Evolutionary conservation across 2,888 invertebrate genomes (phyloP), one percentile per base, ranked within the genome.

Genomic region (Eupithecia subfuscata): DNA sequence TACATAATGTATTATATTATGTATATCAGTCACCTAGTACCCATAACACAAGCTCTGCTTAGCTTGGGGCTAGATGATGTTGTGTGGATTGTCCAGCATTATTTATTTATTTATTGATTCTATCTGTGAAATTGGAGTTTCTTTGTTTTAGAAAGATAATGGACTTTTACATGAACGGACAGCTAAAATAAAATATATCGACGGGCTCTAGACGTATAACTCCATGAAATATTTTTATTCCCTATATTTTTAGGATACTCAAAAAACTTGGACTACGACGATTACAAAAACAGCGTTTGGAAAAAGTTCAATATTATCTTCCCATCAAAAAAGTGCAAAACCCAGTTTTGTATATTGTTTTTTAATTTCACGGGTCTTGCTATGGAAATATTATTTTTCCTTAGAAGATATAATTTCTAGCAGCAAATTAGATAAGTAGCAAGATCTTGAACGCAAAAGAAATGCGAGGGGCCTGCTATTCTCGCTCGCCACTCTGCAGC

Each of bases 301-400:
- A 60, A 25, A 22, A 60, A 60, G 60, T 60, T 60, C 25, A 56
- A 60, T 60, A 25, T 56, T 60, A 60, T 60, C 25, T 25, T 60
- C 60, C 14, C 6, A 14, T 60, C 60, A 5, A 60, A 25, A 56
- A 60, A 60, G 25, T 25, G 12, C 25, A 14, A 25, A 25, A 25
- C 60, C 60, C 60, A 25, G 11, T 60, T 60, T 60, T 25, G 4
- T 22, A 22, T 52, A n/a, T 52, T n/a, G 18, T n/a, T 56, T 56
- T 12, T 56, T 56, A 22, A 22, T 56, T 56, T 22, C 22, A 12
- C 12, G 11, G n/a, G 3, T n/a, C 18, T 2, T 52, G n/a, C 52
- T 48, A n/a, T 7, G 11, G n/a, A 7, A 52, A n/a, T 9, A 52
- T 8, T 6, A 9, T 3, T 56, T 56, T 56, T 22, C 11, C 11